Base-by-base conservation (phyloP, 2,113 vertebrate genomes). In the Butastur rufipennis region DNA sequence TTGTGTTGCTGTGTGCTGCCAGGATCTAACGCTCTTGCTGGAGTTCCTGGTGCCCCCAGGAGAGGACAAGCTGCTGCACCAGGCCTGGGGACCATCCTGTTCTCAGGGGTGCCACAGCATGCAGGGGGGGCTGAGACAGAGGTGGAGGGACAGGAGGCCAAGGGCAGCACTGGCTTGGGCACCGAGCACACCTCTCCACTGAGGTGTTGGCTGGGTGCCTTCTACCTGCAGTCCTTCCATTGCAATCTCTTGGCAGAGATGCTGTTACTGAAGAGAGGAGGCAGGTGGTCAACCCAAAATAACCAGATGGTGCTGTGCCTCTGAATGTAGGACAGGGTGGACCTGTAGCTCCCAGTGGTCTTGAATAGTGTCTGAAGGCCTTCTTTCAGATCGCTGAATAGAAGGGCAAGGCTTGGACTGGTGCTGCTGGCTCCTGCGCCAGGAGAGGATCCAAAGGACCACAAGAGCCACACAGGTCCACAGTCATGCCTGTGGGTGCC, bases 301-400 rank as follows among this genome's bases (percentile, higher is more conserved):
- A 80, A 66, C 62, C 93, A 95, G 90, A 85, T 95, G 95, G 92
- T 90, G 70, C 62, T 75, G 53, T 13, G 72, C 62, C 80, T 93
- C 52, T 4, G 43, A 93, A 96, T 92, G 86, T 88, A 94, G 92
- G 80, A 66, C 92, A 70, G 56, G 71, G 65, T n/a, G 67, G 56
- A 93, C 68, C 88, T 86, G 53, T 86, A 86, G 73, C 38, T 93
- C 27, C 74, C 68, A 8, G 45, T 20, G 79, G 61, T 88, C 86
- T 81, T 29, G 65, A 73, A 25, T 13, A 62, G 63, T 4, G 19
- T 58, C 68, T 58, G 74, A 93, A 86, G 75, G 42, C 4, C 82
- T 91, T 74, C 56, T 78, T 58, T 90, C 52, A 40, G 34, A 14
- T 42, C 32, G 16, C 79, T 62, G 55, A 70, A 9, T 3, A 52